Base-by-base conservation (phyloP, 2,888 invertebrate genomes). In the Cantharis rustica region DNA sequence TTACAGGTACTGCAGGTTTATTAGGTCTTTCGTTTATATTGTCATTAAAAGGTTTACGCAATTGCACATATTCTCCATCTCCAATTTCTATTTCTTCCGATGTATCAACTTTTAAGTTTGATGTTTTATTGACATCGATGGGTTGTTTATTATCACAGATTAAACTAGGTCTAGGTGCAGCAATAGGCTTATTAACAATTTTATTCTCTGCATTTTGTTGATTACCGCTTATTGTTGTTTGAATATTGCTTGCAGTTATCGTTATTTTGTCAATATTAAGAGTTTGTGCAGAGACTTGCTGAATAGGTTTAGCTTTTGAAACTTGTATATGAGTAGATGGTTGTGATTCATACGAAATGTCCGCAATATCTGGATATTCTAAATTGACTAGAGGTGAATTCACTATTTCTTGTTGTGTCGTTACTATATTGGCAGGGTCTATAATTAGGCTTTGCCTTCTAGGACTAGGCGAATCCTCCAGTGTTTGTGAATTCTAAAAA, bases 1-100 rank as follows among this genome's bases (percentile, higher is more conserved):
- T 90, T 86, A 95, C 95, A 70, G 96, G 96, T 81, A 96, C 92
- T 71, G 93, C 94, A 7, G 96, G 96, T 87, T 96, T 96, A 85
- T 91, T 89, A 27, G 88, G 87, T 26, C 89, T 83, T 76, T 89
- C 89, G 13, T 87, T 85, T 77, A 87, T 86, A 82, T 85, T 86
- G 68, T 85, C 84, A 23, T 86, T 80, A 3, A 84, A 71, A 71
- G 88, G 88, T 79, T 85, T 86, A 23, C 93, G 90, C 80, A 93
- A 86, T 84, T 90, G 90, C 66, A 92, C 91, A 68, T 87, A 88
- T 73, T 87, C 87, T 20, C 85, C 85, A 26, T 81, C 83, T 27
- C 10, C 26, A 9, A 80, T 73, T 61, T 84, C 83, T 16, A 83
- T 81, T 31, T 82, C 81, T 68, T 82, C 84, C 31, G 83, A 61